phyloP scores from a whole-genome alignment of 2,797 vertebrate species.

The Hephaestus fuliginosus region DNA sequence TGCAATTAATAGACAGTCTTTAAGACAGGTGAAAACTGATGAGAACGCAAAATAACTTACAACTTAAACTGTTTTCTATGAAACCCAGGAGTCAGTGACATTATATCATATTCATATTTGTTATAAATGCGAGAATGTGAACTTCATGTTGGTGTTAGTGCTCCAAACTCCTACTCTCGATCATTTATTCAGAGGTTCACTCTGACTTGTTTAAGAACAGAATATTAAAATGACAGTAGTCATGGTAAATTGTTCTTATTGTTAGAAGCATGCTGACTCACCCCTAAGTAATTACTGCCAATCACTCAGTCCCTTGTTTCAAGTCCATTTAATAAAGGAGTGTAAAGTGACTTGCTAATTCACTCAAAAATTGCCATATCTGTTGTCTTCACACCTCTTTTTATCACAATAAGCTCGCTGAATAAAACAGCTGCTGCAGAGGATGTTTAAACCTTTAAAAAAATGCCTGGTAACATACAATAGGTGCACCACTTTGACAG shows the following conservation, averaged over 20 bases:
- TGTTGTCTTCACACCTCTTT: constrained; percentile 35
- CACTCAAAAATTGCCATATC: constrained; percentile 22
- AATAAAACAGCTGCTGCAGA: constrained; percentile 42
- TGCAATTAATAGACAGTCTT: neutral
- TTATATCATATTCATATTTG: neutral
- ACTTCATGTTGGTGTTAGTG: neutral
- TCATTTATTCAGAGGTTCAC: neutral
- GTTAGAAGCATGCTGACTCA: neutral
- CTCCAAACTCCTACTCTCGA: neutral
- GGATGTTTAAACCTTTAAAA: constrained; percentile 13
- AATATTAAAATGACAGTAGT: constrained; percentile 6
- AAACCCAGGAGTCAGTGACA: neutral
- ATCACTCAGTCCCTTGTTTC: constrained; percentile 30
- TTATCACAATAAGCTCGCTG: constrained; percentile 31
- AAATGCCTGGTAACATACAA: constrained; percentile 40
- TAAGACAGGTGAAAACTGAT: neutral
- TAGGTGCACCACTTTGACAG: constrained; percentile 56
- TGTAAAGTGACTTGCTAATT: constrained; percentile 48
- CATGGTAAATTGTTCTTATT: constrained; percentile 19
- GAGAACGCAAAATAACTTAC: neutral
- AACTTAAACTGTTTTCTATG: neutral
- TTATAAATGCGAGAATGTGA: constrained; percentile 6
- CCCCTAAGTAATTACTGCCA: constrained; percentile 20
- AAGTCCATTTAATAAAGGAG: constrained; percentile 31
- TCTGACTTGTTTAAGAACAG: constrained; percentile 6